Conservation (phyloP, 1,140 invertebrate species). For the Zaprionus nigranus region DNA sequence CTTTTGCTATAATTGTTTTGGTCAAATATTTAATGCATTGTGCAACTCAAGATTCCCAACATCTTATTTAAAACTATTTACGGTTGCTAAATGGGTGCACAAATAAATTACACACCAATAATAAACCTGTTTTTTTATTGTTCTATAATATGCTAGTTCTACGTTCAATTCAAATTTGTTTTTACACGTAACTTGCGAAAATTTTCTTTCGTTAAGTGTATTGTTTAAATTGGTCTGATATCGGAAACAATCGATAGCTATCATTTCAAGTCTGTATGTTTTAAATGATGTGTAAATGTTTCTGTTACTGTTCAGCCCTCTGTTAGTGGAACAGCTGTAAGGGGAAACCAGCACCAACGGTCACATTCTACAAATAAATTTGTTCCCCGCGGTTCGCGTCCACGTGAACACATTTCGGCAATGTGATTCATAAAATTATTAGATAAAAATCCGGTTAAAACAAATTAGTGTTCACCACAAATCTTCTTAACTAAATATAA, state of each 20-base stretch:
- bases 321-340: conserved; percentile 34
- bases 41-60: conserved; percentile 4
- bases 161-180: neutral
- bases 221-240: neutral
- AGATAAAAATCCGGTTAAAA: conserved; percentile 55
- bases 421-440: conserved; percentile 68
- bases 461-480: conserved; percentile 24
- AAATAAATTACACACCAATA: conserved; percentile 55
- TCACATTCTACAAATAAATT: conserved; percentile 34
- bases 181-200: neutral
- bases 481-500: conserved; percentile 13
- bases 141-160: no score
- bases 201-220: neutral
- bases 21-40: conserved; percentile 12
- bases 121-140: conserved; percentile 29
- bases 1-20: conserved; percentile 14
- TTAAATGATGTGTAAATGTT: neutral
- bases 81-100: conserved; percentile 22
- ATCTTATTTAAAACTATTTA: conserved; percentile 18
- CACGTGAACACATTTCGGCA: conserved; percentile 74
- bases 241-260: conserved; percentile 5
- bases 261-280: conserved; percentile 1
- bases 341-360: conserved; percentile 18
- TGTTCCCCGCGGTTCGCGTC: conserved; percentile 64
- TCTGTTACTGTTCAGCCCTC: neutral